Base-by-base conservation (phyloP, 2,113 vertebrate species). In the Urocitellus parryii region DNA sequence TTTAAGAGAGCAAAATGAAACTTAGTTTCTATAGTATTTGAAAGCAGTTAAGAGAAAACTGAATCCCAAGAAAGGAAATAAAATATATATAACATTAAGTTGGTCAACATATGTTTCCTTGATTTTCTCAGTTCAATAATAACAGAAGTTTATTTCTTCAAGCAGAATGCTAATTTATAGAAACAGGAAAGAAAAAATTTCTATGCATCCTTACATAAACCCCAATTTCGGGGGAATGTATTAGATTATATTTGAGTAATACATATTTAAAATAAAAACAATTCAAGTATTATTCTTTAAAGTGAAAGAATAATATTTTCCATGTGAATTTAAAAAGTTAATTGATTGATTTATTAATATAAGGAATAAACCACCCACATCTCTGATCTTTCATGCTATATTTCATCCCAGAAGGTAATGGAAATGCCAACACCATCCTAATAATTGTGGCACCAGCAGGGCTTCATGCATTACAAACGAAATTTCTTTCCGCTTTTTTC, bases 401-500 rank as follows among this genome's bases (percentile, higher is more conserved):
- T 86, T 96, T 90, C 17, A 24, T 92, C 95, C 92, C 81, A 70
- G 74, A 98, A 97, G 61, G 83, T 97, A 97, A 97, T 86, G 83
- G 80, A 94, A 97, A 96, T 95, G 89, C 29, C 94, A 96, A 97
- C 79, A 93, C 39, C 20, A 17, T 70, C 51, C 56, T 63, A 88
- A 91, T 42, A 7, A 51, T 2, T 42, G 16, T 88, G 65, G 61
- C 39, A 80, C 1, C n/a, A 91, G 58, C 58, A 97, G 90, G 84
- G 10, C n/a, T 5, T 68, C 32, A 51, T 91, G 79, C 56, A 56
- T 94, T 91, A 56, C 0, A 90, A 90, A 97, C 68, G 70, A 45
- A 22, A 39, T 81, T 95, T 56, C 48, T 70, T 58, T 88, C 56
- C n/a, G 14, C 16, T 61, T 77, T 48, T 91, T 82, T 92, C 97